Base-by-base conservation (phyloP, 2,888 invertebrate genomes). In the Meloe dianella region DNA sequence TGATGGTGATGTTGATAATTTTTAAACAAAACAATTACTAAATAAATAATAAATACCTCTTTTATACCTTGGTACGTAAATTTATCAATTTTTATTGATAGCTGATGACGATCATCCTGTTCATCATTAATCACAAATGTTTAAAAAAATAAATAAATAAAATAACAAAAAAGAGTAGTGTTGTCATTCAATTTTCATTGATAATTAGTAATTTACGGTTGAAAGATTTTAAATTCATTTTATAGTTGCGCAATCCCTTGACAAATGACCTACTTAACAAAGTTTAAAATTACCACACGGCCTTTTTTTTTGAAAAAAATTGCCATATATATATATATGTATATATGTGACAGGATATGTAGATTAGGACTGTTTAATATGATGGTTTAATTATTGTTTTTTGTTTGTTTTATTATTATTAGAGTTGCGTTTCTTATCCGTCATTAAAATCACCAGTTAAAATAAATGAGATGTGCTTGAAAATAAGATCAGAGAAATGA, bases 181-280 rank as follows among this genome's bases (percentile, higher is more conserved):
- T 63, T 68, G 65, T 65, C 68, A 63, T 65, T 66, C 64, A 63
- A 69, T 66, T 63, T n/a, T 72, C 74, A 74, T 73, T 72, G 74
- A 75, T 75, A 75, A 74, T 73, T 74, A 73, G 64, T 67, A 72
- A 72, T 76, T 74, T 71, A 74, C 73, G 73, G 72, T 74, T 73
- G 73, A 76, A 73, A 73, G 73, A 74, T 67, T 71, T 76, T 70
- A 74, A 76, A 74, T 76, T 74, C 73, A 73, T 69, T 72, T 75
- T 70, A n/a, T n/a, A 73, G 64, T 64, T 58, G 68, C 75, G 71
- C 70, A 76, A 76, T 67, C 59, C 67, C 72, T 71, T 73, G 74
- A 75, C 75, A 74, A 74, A 72, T 73, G 76, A 76, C 76, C 76
- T 71, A 76, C 73, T 74, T 75, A 69, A 66, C 66, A 69, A 64